These are phyloP conservation scores for Epinephelus fuscoguttatus DNA, from an alignment of 2,113 vertebrate species.

Conservation along the genomic window DNA sequence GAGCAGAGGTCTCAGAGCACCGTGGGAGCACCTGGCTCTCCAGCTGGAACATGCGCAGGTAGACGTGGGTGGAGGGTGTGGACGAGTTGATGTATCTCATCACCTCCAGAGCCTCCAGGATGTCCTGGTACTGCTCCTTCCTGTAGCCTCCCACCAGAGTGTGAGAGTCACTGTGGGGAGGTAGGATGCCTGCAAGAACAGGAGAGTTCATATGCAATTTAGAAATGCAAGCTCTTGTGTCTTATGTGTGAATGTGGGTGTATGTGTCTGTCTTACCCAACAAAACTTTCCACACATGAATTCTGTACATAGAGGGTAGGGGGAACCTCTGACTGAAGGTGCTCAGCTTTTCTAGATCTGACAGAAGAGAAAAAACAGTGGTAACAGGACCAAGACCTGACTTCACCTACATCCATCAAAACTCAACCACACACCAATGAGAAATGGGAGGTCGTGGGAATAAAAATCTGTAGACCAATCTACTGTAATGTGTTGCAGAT, in stretches of 20 bases:
- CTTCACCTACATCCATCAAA: neutral
- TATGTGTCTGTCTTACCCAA: slow-evolving; percentile 85
- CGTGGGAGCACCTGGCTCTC: slow-evolving; percentile 92
- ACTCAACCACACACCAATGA: neutral
- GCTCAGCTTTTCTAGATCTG: slow-evolving; percentile 97
- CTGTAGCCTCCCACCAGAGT: slow-evolving; percentile 89
- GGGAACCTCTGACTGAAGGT: slow-evolving; percentile 98
- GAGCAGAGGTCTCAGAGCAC: slow-evolving; percentile 82
- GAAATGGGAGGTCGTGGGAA: neutral
- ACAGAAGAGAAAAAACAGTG: slow-evolving; percentile 30
- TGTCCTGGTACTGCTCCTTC: slow-evolving; percentile 91
- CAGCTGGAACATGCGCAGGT: slow-evolving; percentile 93
- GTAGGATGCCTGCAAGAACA: slow-evolving; percentile 89
- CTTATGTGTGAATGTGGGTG: neutral
- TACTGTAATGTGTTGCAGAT: neutral
- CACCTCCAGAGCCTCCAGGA: slow-evolving; percentile 89
- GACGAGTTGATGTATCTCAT: slow-evolving; percentile 88
- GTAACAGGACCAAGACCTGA: neutral
- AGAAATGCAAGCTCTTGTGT: neutral
- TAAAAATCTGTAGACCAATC: too few relatives aligned
- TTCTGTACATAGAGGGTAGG: slow-evolving; percentile 96
- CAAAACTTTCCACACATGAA: slow-evolving; percentile 97
- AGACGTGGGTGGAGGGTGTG: slow-evolving; percentile 89
- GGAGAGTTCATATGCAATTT: too few relatives aligned
- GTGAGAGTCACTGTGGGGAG: slow-evolving; percentile 94